phyloP scores from a whole-genome alignment of 2,888 invertebrate species.

The Temnothorax rugatulus region DNA sequence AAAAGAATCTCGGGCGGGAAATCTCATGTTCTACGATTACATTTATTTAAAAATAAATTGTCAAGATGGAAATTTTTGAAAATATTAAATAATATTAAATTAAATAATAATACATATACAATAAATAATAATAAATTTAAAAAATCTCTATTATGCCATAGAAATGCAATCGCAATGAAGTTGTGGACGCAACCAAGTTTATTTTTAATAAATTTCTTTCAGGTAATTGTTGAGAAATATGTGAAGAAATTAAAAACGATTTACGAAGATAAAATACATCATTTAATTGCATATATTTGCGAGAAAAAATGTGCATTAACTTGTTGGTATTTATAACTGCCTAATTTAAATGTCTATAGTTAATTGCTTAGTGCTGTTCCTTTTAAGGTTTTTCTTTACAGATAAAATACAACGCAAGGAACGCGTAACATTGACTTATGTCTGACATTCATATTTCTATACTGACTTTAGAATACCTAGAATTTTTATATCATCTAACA shows the following conservation, averaged over 20 bases:
- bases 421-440: background rate
- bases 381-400: background rate
- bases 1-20: background rate
- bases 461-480: conserved; percentile 3
- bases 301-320: background rate
- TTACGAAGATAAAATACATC: background rate
- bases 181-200: background rate
- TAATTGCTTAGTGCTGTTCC: background rate
- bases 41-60: background rate
- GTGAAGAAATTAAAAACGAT: background rate
- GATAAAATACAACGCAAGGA: background rate
- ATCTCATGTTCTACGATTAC: background rate
- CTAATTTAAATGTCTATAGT: conserved; percentile 6
- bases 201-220: background rate
- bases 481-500: background rate
- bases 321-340: background rate
- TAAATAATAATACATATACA: background rate
- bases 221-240: background rate
- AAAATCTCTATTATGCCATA: background rate
- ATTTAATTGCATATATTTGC: background rate
- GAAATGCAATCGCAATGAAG: background rate
- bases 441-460: background rate
- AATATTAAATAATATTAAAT: background rate
- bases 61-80: background rate
- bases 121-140: background rate